A percentile compares a stretch with the other conserved stretches of the same genome.
These are phyloP conservation scores for Clamator glandarius DNA, from an alignment of 2,797 vertebrate genomes.

Conservation along the genomic window DNA sequence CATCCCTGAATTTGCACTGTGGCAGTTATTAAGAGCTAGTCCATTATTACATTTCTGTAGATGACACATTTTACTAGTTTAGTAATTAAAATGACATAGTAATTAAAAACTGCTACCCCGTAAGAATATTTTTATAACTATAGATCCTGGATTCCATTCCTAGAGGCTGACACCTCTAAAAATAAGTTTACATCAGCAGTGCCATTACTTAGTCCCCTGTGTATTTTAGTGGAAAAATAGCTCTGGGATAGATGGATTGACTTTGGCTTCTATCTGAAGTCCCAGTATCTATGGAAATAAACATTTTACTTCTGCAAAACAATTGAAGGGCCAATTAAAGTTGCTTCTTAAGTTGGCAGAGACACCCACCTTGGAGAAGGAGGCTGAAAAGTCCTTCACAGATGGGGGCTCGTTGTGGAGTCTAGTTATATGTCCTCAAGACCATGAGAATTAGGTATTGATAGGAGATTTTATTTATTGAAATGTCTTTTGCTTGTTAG, in stretches of 20 bases:
- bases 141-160: not conserved
- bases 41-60: constrained; percentile 16
- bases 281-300: not conserved
- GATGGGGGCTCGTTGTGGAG: not conserved
- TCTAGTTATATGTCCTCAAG: not conserved
- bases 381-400: not conserved
- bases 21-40: not conserved
- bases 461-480: not conserved
- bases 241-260: not conserved
- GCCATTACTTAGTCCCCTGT: not conserved
- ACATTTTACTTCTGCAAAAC: not conserved
- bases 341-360: not conserved
- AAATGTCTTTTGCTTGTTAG: not conserved
- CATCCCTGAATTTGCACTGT: not conserved
- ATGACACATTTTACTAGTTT: constrained; percentile 25
- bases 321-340: not conserved
- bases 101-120: constrained; percentile 20
- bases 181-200: not conserved
- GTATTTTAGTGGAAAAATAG: not conserved
- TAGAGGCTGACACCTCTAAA: not conserved
- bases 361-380: not conserved
- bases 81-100: constrained; percentile 33
- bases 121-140: constrained; percentile 44
- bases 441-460: not conserved
- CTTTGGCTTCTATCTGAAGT: not conserved